Evolutionary conservation across 2,797 vertebrate species (phyloP).

Genomic region (Phalanger gymnotis): DNA sequence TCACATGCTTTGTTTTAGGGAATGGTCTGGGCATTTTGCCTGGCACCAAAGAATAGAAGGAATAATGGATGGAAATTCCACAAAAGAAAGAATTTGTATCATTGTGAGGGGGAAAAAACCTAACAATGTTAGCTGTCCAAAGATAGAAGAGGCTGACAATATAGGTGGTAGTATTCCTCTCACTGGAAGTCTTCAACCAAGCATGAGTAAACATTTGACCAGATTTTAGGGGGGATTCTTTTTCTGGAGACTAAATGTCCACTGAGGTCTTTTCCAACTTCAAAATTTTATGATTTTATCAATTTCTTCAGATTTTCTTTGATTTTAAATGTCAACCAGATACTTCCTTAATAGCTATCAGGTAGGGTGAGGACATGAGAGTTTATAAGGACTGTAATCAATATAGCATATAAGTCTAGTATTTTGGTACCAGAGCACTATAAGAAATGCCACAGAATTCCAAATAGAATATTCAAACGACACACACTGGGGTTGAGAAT

Average conservation of each 20-base stretch:
- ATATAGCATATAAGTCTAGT: neutral
- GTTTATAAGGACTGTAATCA: neutral
- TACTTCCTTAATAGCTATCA: neutral
- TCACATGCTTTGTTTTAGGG: neutral
- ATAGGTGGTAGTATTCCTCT: neutral
- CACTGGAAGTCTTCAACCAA: neutral
- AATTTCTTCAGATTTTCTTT: neutral
- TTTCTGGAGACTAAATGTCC: neutral
- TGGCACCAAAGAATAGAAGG: neutral
- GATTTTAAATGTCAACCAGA: neutral
- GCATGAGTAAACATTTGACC: neutral
- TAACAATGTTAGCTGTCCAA: neutral
- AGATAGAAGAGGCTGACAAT: neutral
- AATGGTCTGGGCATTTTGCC: neutral
- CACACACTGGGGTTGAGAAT: neutral
- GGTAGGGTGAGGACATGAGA: neutral
- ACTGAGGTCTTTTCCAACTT: neutral
- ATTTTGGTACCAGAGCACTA: neutral
- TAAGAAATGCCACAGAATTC: neutral
- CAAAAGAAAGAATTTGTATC: neutral
- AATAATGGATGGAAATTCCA: neutral
- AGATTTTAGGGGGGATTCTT: neutral
- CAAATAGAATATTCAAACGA: neutral
- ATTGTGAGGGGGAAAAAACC: rapidly evolving
- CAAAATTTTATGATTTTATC: neutral